Evolutionary conservation across 2,113 vertebrate genomes (phyloP), one percentile per base, ranked within the genome.

Genomic region (Xyliphius kryptos): DNA sequence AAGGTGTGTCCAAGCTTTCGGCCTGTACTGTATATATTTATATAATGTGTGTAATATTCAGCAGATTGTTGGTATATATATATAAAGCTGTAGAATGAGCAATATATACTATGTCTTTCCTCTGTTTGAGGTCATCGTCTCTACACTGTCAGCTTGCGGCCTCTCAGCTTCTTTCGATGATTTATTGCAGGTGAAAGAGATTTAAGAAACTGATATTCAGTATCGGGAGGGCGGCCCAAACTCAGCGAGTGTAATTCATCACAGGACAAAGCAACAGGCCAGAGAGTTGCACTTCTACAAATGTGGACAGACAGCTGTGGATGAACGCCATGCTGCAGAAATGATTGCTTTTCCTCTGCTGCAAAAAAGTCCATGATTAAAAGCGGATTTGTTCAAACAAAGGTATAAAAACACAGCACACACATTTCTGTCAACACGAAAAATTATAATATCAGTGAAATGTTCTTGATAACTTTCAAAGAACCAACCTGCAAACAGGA

Each of bases 221-320:
- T 59, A 74, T 63, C 53, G 62, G 57, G 67, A 65, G 63, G 53
- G 40, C 56, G 59, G 63, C 67, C 70, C 63, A 66, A 56, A 74
- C 57, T 40, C 49, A 59, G 43, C 17, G 58, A 66, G 53, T 63
- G 47, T 70, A 74, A 74, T 74, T 63, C 57, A 74, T 70, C 72
- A 74, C 51, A 41, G 67, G 64, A 66, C 69, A 66, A 67, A 52
- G 69, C 63, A 70, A 67, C 62, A 58, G 62, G 69, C 65, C 60
- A 61, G 60, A 44, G 61, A 65, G 62, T 66, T 56, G 46, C 53
- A 48, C 58, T 56, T 53, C 32, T 54, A 54, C 67, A 67, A 74
- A 74, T 74, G 55, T 56, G 59, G 70, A 54, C 63, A 67, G 72
- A 74, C 63, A 22, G 62, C 65, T 63, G 62, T 62, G 57, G 72